Evolutionary conservation across 2,113 vertebrate species (phyloP).

Genomic region (Burhinus oedicnemus): DNA sequence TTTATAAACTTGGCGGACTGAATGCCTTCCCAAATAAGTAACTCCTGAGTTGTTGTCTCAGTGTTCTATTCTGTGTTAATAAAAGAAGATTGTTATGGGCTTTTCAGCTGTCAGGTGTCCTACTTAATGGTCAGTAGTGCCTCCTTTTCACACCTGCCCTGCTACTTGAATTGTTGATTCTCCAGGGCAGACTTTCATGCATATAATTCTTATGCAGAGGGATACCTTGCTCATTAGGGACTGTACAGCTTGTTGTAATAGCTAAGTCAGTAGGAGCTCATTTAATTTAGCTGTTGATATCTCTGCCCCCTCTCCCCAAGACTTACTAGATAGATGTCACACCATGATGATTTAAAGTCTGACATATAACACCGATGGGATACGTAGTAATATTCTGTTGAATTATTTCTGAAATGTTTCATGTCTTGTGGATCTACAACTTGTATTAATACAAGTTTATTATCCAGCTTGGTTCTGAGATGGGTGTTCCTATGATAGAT

Average conservation of each 20-base stretch:
- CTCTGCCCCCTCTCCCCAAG: background rate
- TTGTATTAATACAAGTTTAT: background rate
- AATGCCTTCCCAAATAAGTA: background rate
- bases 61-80: background rate
- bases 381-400: background rate
- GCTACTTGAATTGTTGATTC: conserved; percentile 36
- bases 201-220: background rate
- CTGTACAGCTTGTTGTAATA: background rate
- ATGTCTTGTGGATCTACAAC: background rate
- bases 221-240: background rate
- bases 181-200: background rate
- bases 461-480: background rate
- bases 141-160: background rate
- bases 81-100: background rate
- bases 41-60: background rate
- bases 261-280: background rate
- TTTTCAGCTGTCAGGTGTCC: background rate
- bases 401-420: background rate
- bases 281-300: background rate
- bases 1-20: background rate
- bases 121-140: background rate
- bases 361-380: background rate
- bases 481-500: background rate
- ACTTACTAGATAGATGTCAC: background rate
- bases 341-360: background rate